A percentile compares a stretch with the other conserved stretches of the same genome.
These are phyloP conservation scores for Trachelipus rathkii DNA, from an alignment of 1,140 invertebrate species.

Conservation along the genomic window DNA sequence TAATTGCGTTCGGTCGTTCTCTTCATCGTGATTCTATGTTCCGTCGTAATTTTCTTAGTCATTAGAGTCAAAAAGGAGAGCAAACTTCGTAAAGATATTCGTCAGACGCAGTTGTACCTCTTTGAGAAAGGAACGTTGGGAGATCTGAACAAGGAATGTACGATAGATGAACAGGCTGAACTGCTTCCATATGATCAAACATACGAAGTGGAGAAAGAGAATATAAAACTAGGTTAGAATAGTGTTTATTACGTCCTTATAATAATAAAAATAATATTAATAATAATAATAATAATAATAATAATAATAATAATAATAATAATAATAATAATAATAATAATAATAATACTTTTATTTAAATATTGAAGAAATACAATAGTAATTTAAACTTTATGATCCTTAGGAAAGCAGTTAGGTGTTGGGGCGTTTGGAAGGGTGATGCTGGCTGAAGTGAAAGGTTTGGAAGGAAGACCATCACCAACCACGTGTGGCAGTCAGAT, in stretches of 20 bases:
- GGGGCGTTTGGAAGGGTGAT: constrained; percentile 90
- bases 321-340: not conserved
- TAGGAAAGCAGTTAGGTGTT: constrained; percentile 79
- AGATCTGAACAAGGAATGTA: constrained; percentile 82
- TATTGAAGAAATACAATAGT: too few species aligned
- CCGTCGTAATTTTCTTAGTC: too few species aligned
- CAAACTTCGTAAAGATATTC: too few species aligned
- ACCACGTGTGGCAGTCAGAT: constrained; percentile 71
- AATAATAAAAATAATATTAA: not conserved
- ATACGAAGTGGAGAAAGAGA: constrained; percentile 35
- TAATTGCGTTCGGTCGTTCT: too few species aligned
- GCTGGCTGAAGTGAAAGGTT: constrained; percentile 64
- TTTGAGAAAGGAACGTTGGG: constrained; percentile 58
- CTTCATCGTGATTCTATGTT: too few species aligned
- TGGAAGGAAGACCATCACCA: constrained; percentile 53
- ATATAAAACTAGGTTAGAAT: constrained; percentile 35
- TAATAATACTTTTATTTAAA: too few species aligned
- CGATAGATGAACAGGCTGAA: constrained; percentile 86
- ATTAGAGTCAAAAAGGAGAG: too few species aligned
- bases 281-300: constrained; percentile 6
- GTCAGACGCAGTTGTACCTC: too few species aligned
- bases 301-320: constrained; percentile 2
- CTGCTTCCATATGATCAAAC: constrained; percentile 78
- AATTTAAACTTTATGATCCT: constrained; percentile 29
- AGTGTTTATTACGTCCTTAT: too few species aligned